Evolutionary conservation across 1,140 invertebrate species (phyloP), one percentile per base, ranked within the genome.

Genomic region (Lasioglossum albipes): DNA sequence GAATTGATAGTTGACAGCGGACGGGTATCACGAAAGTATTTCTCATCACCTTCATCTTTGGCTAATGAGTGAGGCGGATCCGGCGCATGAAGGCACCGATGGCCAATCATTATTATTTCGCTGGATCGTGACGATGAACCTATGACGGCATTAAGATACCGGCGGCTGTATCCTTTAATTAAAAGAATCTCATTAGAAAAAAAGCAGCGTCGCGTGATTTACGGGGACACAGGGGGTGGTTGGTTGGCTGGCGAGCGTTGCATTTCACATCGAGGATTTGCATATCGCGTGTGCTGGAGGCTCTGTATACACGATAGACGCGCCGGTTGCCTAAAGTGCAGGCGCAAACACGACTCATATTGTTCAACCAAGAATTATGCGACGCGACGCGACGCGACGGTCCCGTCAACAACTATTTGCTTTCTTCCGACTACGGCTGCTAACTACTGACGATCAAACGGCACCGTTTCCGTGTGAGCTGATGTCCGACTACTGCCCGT

Each of bases 271-370:
- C 64, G 67, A 65, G 81, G 71, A 90, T 91, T 91, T 90, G 88
- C 89, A 90, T 91, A 90, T 91, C 84, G 89, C 90, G 85, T 91
- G 90, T 78, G 41, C 54, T 18, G 9, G 42, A 36, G 7, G 4
- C 59, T 54, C 36, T 45, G 64, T 70, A 74, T 52, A 36, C 64
- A 52, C 65, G 73, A 6, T 41, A 45, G 73, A 20, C 42, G 22
- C 49, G 65, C n/a, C 36, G 57, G 75, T 82, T 65, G 71, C 62
- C 66, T 64, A 22, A 54, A 71, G 12, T 77, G n/a, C 52, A 85
- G 84, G 79, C 73, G 84, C 73, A 80, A 70, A 41, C 72, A 57
- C 13, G 12, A 12, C 22, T 49, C 27, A 9, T 52, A 52, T 65
- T 20, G 64, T 77, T 66, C 79, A 65, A 27, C 16, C 3, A 73